These are phyloP conservation scores for Thymallus thymallus DNA, from an alignment of 2,113 vertebrate genomes.

Conservation along the genomic window DNA sequence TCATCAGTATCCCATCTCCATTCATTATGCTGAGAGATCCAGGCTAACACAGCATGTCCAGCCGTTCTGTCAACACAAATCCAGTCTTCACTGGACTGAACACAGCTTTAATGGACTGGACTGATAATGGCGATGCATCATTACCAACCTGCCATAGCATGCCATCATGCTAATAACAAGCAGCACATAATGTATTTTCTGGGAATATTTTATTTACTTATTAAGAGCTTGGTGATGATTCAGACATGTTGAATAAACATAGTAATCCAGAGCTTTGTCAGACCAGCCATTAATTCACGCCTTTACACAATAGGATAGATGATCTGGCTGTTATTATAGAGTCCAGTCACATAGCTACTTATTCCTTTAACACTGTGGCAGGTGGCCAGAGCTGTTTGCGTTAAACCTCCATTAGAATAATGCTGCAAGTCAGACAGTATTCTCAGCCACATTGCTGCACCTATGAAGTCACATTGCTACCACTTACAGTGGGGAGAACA, in stretches of 20 bases:
- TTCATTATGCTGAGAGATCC: constrained; percentile 9
- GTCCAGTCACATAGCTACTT: background rate
- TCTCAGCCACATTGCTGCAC: background rate
- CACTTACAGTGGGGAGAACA: too few species aligned
- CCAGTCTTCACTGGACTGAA: background rate
- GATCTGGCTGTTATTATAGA: background rate
- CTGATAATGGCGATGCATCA: background rate
- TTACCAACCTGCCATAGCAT: background rate
- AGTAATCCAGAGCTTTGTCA: background rate
- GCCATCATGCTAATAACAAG: background rate
- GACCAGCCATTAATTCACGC: background rate
- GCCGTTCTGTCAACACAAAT: constrained; percentile 3
- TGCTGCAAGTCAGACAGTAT: background rate
- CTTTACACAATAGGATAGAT: background rate
- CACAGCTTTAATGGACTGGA: background rate
- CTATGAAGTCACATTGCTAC: background rate
- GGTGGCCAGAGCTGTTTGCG: constrained; percentile 8
- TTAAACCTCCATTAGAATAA: constrained; percentile 2
- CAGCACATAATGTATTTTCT: background rate
- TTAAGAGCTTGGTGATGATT: background rate
- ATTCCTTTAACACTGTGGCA: background rate
- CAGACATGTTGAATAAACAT: background rate
- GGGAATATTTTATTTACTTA: background rate
- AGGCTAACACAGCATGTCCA: background rate
- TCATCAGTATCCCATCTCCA: background rate